phyloP scores from a whole-genome alignment of 1,140 invertebrate genomes.

The Magallana gigas region DNA sequence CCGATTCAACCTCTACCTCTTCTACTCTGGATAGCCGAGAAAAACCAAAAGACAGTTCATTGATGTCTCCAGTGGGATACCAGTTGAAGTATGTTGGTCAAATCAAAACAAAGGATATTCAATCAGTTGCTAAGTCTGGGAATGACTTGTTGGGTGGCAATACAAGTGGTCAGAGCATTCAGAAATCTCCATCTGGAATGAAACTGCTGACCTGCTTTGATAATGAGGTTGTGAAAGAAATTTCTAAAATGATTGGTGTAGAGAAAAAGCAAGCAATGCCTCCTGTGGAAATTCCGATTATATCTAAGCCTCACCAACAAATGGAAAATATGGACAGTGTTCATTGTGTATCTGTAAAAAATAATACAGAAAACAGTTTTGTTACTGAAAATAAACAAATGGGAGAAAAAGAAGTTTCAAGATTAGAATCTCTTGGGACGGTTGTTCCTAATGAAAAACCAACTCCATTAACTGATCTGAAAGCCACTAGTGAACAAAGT shows the following conservation, averaged over 20 bases:
- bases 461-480: too few relatives aligned
- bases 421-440: not conserved
- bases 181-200: not conserved
- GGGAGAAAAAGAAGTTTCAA: not conserved
- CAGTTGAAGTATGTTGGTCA: slow-evolving; percentile 31
- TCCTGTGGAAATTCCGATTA: not conserved
- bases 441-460: not conserved
- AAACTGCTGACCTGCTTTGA: slow-evolving; percentile 10
- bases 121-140: not conserved
- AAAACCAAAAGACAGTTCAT: not conserved
- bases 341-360: not conserved
- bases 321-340: not conserved
- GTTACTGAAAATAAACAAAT: too few relatives aligned
- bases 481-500: not conserved
- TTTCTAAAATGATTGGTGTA: not conserved
- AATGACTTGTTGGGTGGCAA: not conserved
- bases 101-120: slow-evolving; percentile 17
- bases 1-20: not conserved
- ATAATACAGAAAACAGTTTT: not conserved
- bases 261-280: not conserved
- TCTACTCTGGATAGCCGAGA: not conserved
- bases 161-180: not conserved
- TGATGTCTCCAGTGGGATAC: not conserved
- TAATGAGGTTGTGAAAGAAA: slow-evolving; percentile 11
- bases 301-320: not conserved